Conservation (phyloP, 1,140 invertebrate genomes). For the Arctopsyche grandis region DNA sequence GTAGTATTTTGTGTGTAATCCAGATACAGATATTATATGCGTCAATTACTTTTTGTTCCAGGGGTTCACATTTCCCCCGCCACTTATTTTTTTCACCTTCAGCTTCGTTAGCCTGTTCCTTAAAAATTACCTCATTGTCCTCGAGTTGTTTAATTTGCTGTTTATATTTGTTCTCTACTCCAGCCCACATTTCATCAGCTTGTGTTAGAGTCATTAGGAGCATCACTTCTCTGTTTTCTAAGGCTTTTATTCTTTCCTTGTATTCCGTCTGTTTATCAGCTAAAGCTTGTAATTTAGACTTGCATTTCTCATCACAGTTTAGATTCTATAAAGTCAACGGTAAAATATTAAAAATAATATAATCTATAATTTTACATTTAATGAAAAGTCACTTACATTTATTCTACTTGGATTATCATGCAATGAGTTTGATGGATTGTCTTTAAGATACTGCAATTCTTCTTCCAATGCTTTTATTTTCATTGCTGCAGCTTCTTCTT, state of each 20-base stretch:
- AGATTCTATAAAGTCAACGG: slow-evolving; percentile 14
- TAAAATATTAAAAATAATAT: background rate
- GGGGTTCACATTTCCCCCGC: slow-evolving; percentile 60
- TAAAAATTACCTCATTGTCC: slow-evolving; percentile 55
- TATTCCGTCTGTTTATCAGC: slow-evolving; percentile 58
- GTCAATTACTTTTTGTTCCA: slow-evolving; percentile 61
- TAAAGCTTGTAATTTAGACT: slow-evolving; percentile 55
- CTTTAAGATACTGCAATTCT: slow-evolving; percentile 46
- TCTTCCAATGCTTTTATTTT: slow-evolving; percentile 57
- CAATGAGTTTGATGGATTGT: slow-evolving; percentile 6
- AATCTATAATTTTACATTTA: background rate
- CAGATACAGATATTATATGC: slow-evolving; percentile 12
- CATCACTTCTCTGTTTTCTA: slow-evolving; percentile 73
- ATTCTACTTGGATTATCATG: background rate
- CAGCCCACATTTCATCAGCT: slow-evolving; percentile 78
- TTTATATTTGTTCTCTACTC: slow-evolving; percentile 74
- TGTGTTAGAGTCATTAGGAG: slow-evolving; percentile 79
- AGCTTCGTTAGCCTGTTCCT: slow-evolving; percentile 45
- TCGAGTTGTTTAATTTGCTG: slow-evolving; percentile 66
- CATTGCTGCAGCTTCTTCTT: slow-evolving; percentile 54
- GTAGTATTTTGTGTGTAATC: background rate
- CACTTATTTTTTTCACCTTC: slow-evolving; percentile 61
- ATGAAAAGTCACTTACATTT: background rate
- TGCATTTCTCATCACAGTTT: slow-evolving; percentile 38
- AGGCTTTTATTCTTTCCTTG: slow-evolving; percentile 67